Conservation (phyloP, 2,888 invertebrate genomes). For the Aphidius colemani region DNA sequence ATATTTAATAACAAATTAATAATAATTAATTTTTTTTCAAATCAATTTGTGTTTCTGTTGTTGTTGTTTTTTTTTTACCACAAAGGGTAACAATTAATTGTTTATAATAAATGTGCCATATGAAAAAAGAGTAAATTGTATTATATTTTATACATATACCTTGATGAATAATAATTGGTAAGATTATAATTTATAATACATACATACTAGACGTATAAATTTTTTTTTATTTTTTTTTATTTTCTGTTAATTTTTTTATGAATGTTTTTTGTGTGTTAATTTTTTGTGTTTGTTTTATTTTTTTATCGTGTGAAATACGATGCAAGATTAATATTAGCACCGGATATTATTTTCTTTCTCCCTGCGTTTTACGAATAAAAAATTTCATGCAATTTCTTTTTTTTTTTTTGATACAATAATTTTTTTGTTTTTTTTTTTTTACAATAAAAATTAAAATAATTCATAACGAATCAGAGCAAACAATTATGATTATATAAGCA, state of each 20-base stretch:
- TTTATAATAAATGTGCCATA: conserved; percentile 58
- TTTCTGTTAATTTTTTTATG: background rate
- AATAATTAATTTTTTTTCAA: conserved; percentile 4
- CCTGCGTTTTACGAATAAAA: conserved; percentile 26
- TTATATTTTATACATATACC: conserved; percentile 41
- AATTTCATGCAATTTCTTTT: background rate
- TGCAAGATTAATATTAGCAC: conserved; percentile 56
- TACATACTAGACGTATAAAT: conserved; percentile 56
- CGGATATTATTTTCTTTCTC: conserved; percentile 48
- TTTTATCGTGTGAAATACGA: conserved; percentile 46
- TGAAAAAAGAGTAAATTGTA: conserved; percentile 54
- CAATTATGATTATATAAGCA: too few relatives aligned
- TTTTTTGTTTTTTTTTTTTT: background rate
- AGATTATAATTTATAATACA: conserved; percentile 60
- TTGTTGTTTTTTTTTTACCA: conserved; percentile 43
- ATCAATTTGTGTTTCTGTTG: conserved; percentile 7
- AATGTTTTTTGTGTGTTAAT: conserved; percentile 32
- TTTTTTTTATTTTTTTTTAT: conserved; percentile 9
- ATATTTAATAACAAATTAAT: background rate
- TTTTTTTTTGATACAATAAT: background rate
- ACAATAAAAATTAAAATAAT: background rate
- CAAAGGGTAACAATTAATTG: conserved; percentile 47
- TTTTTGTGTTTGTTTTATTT: background rate
- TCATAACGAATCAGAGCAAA: too few relatives aligned
- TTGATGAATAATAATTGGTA: conserved; percentile 49